These are phyloP conservation scores for Micrastur ruficollis DNA, from an alignment of 2,797 vertebrate genomes.

Conservation along the genomic window DNA sequence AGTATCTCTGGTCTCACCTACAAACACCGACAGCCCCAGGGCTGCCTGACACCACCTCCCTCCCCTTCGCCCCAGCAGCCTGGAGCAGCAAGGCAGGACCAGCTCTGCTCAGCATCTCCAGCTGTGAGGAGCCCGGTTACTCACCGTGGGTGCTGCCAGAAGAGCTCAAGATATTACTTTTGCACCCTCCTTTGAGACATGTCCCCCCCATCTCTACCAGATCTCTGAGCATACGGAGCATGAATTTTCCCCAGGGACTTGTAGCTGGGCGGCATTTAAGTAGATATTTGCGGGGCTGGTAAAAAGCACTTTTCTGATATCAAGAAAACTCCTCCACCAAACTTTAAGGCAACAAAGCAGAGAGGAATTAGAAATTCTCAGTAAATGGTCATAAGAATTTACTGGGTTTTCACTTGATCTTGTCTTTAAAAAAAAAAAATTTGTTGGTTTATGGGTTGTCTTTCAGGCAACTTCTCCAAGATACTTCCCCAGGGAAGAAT, in stretches of 20 bases:
- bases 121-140: background rate
- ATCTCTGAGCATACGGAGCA: rapidly evolving
- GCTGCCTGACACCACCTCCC: background rate
- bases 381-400: background rate
- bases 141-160: background rate
- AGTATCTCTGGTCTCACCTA: background rate
- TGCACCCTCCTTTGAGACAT: background rate
- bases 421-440: background rate
- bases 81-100: background rate
- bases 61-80: background rate
- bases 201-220: background rate
- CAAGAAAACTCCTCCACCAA: background rate
- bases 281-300: background rate
- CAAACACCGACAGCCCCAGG: background rate
- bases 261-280: background rate
- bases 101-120: background rate
- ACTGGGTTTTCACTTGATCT: background rate
- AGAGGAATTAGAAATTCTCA: background rate
- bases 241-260: background rate
- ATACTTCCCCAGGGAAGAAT: background rate
- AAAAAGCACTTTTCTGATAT: background rate
- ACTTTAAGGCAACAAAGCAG: background rate
- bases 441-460: background rate
- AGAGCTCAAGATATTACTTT: background rate
- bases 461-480: background rate